Evolutionary conservation across 2,888 invertebrate species (phyloP), one percentile per base, ranked within the genome.

Genomic region (Trachelus iudaicus): DNA sequence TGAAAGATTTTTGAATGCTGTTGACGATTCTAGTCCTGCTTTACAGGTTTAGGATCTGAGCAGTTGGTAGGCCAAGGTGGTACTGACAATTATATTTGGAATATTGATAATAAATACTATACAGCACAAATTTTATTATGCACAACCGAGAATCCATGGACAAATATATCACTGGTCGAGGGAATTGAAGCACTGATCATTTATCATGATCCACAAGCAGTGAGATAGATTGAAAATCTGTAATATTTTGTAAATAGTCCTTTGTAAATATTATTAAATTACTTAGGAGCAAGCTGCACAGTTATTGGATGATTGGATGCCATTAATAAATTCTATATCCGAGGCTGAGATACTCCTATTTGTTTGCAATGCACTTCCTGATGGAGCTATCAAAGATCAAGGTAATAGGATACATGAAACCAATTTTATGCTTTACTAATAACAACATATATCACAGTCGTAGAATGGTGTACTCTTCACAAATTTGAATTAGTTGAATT

Each of bases 71-170:
- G 88, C 31, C 84, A 89, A 76, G 87, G 89, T 30, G 87, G 90
- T 75, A 82, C 90, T 12, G 84, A 88, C 75, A 89, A 90, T 79
- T 92, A 93, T 85, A 88, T 92, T 1, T 94, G 94, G 94, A 92
- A 92, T 80, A 93, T 96, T 80, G 93, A 94, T 82, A 96, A 95
- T 69, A 96, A 96, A 90, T 96, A 96, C 91, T 96, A 96, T 87
- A 93, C 93, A 73, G 93, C 95, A 15, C 92, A 94, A 87, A 93
- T 95, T 56, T 90, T 93, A 81, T 85, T 96, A 33, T 93, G 94
- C 85, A 91, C 93, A 0, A 90, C 94, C 75, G 89, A 92, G 85
- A 87, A 90, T 84, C 91, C 93, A 76, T 91, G 93, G 34, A 91
- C 92, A 79, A 90, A 93, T 82, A 89, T 92, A 69, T 91, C 93